Evolutionary conservation across 1,140 invertebrate genomes (phyloP).

Genomic region (Zaprionus taronus): DNA sequence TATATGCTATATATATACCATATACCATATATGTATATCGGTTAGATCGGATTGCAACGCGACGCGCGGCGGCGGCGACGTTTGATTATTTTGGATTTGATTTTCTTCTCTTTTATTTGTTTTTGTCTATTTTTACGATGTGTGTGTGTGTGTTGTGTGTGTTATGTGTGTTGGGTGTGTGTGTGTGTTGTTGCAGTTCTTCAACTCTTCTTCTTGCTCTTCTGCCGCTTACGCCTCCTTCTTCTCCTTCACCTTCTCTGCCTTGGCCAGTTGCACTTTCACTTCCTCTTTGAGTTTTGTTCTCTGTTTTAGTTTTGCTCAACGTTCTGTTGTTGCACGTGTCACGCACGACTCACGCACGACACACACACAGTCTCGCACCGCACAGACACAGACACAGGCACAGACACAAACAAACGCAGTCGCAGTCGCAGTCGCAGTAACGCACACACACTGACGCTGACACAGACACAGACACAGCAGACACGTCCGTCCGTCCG

Average conservation of each 20-base stretch:
- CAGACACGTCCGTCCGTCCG: conserved; percentile 69
- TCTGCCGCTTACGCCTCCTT: not conserved
- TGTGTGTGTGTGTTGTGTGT: not conserved
- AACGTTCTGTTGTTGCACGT: conserved; percentile 19
- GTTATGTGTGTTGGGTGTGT: conserved; percentile 23
- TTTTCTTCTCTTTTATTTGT: conserved; percentile 30
- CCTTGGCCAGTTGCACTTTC: not conserved
- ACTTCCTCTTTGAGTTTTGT: not conserved
- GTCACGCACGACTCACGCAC: conserved; percentile 42
- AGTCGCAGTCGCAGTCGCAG: conserved; percentile 29
- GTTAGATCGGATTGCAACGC: conserved; percentile 16
- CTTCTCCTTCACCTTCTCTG: not conserved
- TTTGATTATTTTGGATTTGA: conserved; percentile 16
- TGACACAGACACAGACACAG: conserved; percentile 44
- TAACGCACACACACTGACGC: conserved; percentile 14
- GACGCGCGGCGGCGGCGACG: conserved; percentile 19
- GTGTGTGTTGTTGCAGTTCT: conserved; percentile 20
- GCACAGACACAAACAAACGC: conserved; percentile 26
- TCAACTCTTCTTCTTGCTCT: not conserved
- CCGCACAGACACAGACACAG: conserved; percentile 23
- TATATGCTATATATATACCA: conserved; percentile 25
- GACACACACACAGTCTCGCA: conserved; percentile 29
- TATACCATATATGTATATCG: conserved; percentile 25
- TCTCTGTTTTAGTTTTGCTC: not conserved
- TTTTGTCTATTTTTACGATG: conserved; percentile 12